Evolutionary conservation across 2,888 invertebrate species (phyloP).

Genomic region (Drosophila vallismaia): DNA sequence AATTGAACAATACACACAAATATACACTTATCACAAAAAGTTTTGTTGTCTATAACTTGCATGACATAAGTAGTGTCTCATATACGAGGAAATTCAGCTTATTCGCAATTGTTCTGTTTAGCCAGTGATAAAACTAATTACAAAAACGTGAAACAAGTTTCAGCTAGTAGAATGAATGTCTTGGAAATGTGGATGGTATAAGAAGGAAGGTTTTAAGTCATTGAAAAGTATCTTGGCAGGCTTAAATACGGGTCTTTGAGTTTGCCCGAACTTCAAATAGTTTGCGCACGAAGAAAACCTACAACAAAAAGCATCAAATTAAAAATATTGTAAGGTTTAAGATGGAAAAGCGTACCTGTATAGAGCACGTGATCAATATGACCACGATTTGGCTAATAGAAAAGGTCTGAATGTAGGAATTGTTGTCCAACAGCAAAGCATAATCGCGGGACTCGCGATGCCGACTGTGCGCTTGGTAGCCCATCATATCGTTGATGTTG

Average conservation of each 20-base stretch:
- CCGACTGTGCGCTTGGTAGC: constrained; percentile 92
- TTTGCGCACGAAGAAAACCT: constrained; percentile 95
- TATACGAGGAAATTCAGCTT: constrained; percentile 51
- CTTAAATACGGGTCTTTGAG: constrained; percentile 84
- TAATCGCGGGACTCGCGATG: constrained; percentile 93
- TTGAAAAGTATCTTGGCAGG: neutral
- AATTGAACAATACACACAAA: constrained; percentile 67
- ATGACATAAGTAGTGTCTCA: constrained; percentile 42
- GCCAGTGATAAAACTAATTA: constrained; percentile 58
- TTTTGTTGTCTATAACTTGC: constrained; percentile 50
- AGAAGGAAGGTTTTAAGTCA: neutral
- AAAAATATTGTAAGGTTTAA: no score
- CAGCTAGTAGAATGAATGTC: constrained; percentile 41
- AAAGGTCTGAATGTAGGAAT: constrained; percentile 94
- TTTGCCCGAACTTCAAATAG: constrained; percentile 91
- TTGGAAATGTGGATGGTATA: constrained; percentile 37
- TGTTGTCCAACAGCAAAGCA: constrained; percentile 92
- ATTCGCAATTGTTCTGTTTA: constrained; percentile 61
- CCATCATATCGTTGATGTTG: constrained; percentile 93
- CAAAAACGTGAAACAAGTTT: constrained; percentile 17
- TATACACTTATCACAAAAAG: constrained; percentile 70
- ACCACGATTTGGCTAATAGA: constrained; percentile 94
- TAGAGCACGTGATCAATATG: constrained; percentile 90
- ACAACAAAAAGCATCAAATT: constrained; percentile 79
- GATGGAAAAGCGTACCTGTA: constrained; percentile 85